These are phyloP conservation scores for Chrysodeixis includens DNA, from an alignment of 2,888 invertebrate species.

Conservation along the genomic window DNA sequence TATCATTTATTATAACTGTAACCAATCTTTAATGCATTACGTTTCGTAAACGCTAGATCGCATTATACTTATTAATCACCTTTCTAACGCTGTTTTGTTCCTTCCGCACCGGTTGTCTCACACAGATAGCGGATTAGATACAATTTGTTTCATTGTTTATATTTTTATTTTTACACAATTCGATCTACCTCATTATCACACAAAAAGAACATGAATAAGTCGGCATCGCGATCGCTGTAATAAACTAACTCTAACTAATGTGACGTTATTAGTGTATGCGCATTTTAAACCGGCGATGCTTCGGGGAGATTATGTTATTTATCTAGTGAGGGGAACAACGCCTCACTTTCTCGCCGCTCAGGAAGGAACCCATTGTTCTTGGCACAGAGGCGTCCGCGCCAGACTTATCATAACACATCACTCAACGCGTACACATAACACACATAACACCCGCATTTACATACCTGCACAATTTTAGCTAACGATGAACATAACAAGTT, in stretches of 20 bases:
- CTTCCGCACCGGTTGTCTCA: conserved; percentile 20
- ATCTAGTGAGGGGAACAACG: conserved; percentile 68
- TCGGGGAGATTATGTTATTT: conserved; percentile 71
- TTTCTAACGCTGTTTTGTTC: conserved; percentile 17
- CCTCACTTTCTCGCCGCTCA: conserved; percentile 65
- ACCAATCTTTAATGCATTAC: neutral
- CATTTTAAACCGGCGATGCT: conserved; percentile 67
- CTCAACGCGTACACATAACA: conserved; percentile 62
- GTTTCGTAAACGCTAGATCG: conserved; percentile 8
- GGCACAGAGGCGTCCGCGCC: conserved; percentile 66
- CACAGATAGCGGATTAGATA: conserved; percentile 26
- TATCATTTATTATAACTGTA: neutral
- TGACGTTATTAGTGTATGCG: conserved; percentile 69
- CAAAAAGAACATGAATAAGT: conserved; percentile 66
- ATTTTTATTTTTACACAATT: conserved; percentile 45
- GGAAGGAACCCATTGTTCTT: conserved; percentile 77
- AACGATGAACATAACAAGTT: conserved; percentile 66
- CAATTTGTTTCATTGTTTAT: conserved; percentile 36
- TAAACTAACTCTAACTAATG: conserved; percentile 64
- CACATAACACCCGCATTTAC: conserved; percentile 68
- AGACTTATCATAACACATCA: conserved; percentile 60
- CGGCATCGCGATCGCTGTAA: conserved; percentile 52
- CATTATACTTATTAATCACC: conserved; percentile 7
- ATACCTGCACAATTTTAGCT: conserved; percentile 71
- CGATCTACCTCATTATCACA: conserved; percentile 59